A percentile compares a stretch with the other conserved stretches of the same genome.
phyloP scores from a whole-genome alignment of 2,888 invertebrate species.

The Thymelicus lineola region DNA sequence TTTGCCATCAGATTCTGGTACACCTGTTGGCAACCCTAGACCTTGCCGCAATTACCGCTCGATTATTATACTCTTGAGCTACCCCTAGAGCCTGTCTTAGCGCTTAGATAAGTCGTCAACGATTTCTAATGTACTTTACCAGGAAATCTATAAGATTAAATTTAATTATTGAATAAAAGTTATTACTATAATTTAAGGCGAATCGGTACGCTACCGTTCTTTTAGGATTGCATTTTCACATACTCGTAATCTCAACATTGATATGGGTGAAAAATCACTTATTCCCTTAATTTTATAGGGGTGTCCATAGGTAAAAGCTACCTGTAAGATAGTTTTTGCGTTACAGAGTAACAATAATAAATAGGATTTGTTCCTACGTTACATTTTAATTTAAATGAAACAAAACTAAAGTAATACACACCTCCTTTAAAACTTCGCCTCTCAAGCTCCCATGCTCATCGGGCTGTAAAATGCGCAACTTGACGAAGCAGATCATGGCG shows the following conservation, averaged over 20 bases:
- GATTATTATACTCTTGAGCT: constrained; percentile 64
- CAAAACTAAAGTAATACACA: constrained; percentile 56
- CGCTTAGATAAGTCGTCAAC: constrained; percentile 1
- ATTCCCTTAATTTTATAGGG: no score
- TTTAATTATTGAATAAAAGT: background rate
- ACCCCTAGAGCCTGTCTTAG: constrained; percentile 45
- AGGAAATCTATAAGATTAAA: background rate
- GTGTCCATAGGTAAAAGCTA: no score
- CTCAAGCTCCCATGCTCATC: constrained; percentile 93
- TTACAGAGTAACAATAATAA: no score
- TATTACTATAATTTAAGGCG: no score
- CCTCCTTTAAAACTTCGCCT: constrained; percentile 92
- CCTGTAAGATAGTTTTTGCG: no score
- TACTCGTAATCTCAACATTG: no score
- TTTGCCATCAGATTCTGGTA: no score
- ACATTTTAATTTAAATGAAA: no score
- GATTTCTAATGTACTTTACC: background rate
- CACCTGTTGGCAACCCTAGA: background rate
- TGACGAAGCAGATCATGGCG: constrained; percentile 97
- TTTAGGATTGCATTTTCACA: no score
- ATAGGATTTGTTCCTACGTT: no score
- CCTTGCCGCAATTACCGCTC: constrained; percentile 69
- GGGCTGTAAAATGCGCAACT: constrained; percentile 94
- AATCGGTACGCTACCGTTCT: no score
- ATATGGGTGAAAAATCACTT: no score